A percentile compares a stretch with the other conserved stretches of the same genome.
Evolutionary conservation across 2,797 vertebrate species (phyloP).

Genomic region (Glossophaga mutica): DNA sequence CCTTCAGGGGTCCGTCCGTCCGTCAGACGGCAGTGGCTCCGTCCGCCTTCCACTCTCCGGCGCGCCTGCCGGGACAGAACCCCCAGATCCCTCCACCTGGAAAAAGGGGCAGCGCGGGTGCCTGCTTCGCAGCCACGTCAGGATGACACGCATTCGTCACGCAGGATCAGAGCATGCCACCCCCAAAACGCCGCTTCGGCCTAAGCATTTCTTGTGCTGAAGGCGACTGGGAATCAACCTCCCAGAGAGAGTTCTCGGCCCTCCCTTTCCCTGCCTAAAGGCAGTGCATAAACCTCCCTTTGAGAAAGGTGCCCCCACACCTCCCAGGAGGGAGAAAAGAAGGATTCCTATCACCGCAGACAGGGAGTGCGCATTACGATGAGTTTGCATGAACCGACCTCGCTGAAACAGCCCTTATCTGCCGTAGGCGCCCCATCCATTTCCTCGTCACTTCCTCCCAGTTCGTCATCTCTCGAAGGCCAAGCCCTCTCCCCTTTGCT

Average conservation of each 20-base stretch:
- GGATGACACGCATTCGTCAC: neutral
- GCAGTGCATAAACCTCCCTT: neutral
- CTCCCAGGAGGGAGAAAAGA: neutral
- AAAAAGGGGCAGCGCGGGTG: neutral
- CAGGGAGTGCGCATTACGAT: neutral
- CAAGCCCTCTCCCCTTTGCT: neutral
- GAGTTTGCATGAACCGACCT: neutral
- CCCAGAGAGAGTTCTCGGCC: neutral
- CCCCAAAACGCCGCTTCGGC: neutral
- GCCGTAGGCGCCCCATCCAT: neutral
- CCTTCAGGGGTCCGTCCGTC: too few species aligned
- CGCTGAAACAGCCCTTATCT: neutral
- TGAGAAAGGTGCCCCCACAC: neutral
- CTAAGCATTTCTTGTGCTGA: neutral
- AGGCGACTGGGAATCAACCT: neutral
- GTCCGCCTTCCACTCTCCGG: too few species aligned
- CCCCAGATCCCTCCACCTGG: too few species aligned
- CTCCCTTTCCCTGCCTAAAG: neutral
- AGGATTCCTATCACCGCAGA: neutral
- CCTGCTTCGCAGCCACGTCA: neutral
- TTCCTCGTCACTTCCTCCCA: neutral
- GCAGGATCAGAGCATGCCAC: neutral
- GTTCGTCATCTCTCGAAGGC: neutral
- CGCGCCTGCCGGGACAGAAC: accelerated
- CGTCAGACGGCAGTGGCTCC: too few species aligned